phyloP scores from a whole-genome alignment of 2,888 invertebrate species.

The Orthosia gracilis region DNA sequence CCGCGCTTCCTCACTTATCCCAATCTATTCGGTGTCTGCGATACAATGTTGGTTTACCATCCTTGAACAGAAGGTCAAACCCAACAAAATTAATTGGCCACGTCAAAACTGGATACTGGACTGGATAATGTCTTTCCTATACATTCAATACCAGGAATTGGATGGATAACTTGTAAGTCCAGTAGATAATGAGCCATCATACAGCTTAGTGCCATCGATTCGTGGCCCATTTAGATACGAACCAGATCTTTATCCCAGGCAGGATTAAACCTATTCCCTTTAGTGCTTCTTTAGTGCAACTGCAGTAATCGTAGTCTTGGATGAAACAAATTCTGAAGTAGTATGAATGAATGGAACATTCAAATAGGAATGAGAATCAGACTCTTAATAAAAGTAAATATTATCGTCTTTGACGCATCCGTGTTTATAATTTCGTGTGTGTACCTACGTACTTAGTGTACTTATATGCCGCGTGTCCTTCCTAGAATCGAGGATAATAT shows the following conservation, averaged over 20 bases:
- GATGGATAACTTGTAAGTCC: not conserved
- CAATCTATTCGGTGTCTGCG: too few relatives aligned
- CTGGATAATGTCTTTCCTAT: not conserved
- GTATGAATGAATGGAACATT: constrained; percentile 1
- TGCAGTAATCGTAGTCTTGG: not conserved
- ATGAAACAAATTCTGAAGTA: not conserved
- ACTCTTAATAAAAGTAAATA: constrained; percentile 17
- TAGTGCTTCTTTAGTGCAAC: not conserved
- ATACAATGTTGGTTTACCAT: too few relatives aligned
- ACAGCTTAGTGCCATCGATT: not conserved
- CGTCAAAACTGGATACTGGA: not conserved
- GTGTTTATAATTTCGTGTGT: constrained; percentile 2
- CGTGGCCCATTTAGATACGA: not conserved
- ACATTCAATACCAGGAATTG: not conserved
- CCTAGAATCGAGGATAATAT: constrained; percentile 1
- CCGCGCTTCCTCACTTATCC: too few relatives aligned
- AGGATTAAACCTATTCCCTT: not conserved
- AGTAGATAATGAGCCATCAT: not conserved
- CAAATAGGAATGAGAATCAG: not conserved
- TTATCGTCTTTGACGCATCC: constrained; percentile 15
- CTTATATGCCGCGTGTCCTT: constrained; percentile 11
- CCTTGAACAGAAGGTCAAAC: too few relatives aligned
- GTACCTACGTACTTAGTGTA: not conserved
- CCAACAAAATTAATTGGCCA: too few relatives aligned
- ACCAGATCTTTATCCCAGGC: not conserved